Evolutionary conservation across 2,113 vertebrate genomes (phyloP), one percentile per base, ranked within the genome.

Genomic region (Oreotrochilus melanogaster): DNA sequence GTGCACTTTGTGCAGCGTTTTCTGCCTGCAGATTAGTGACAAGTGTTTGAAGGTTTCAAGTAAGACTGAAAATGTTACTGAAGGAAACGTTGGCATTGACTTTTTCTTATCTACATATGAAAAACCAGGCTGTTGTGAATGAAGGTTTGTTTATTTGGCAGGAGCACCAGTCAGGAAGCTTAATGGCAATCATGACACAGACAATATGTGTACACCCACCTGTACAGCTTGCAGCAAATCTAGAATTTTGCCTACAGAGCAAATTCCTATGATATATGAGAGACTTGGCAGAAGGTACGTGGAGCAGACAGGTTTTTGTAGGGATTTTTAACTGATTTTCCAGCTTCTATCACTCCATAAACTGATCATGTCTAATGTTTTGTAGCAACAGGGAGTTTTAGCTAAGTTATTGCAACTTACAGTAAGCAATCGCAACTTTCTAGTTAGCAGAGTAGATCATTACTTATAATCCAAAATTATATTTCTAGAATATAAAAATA

Each of bases 181-280:
- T 66, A 31, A 80, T 13, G 64, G 35, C 70, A 60, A 64, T 47
- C 85, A 15, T 57, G 85, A 65, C 92, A 93, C 25, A 82, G 89
- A 85, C 73, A 85, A 56, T 75, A 65, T 78, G 70, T 14, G 17
- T 33, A 76, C 94, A 66, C 60, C 79, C 88, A 95, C 90, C 96
- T 92, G 62, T 83, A 61, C 74, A 70, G 71, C 37, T 39, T 72
- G 85, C 58, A 73, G 0, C 27, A 2, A 21, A 42, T 11, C 72
- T 9, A 50, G 74, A 90, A 88, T n/a, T n/a, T n/a, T 80, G 64
- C 90, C 82, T 80, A 30, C 73, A 51, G 64, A 80, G 56, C 64
- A 54, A 66, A 76, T 62, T 42, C 47, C 86, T 28, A 1, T 31
- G 42, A 22, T 23, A 16, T 30, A 6, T 3, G 27, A 81, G 43